Evolutionary conservation across 2,113 vertebrate genomes (phyloP).

Genomic region (Nothocercus julius): DNA sequence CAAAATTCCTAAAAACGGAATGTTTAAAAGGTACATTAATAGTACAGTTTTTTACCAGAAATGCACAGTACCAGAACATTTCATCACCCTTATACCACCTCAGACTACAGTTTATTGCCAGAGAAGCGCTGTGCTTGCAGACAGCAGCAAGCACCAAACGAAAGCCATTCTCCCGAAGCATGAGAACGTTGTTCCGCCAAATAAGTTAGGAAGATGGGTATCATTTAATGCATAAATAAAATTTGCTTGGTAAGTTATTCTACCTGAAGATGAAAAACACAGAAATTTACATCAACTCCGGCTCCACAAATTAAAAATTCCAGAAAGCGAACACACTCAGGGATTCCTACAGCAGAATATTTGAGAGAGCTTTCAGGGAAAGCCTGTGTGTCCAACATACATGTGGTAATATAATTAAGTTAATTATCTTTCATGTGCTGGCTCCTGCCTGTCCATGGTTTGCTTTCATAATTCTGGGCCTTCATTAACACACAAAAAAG

Average conservation of each 20-base stretch:
- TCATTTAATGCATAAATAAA: constrained; percentile 19
- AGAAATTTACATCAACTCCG: background rate
- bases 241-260: background rate
- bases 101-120: constrained; percentile 7
- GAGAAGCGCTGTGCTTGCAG: background rate
- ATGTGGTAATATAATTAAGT: background rate
- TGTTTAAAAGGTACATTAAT: background rate
- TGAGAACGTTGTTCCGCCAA: background rate
- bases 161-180: background rate
- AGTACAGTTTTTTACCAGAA: background rate
- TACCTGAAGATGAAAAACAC: background rate
- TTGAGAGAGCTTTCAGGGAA: background rate
- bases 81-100: constrained; percentile 7
- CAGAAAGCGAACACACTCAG: background rate
- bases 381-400: background rate
- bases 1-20: background rate
- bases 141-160: background rate
- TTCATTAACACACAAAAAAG: constrained; percentile 10
- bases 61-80: background rate
- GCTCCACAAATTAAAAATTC: background rate
- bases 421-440: background rate
- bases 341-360: background rate
- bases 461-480: background rate
- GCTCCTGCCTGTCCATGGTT: background rate
- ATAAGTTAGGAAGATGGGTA: background rate